These are phyloP conservation scores for Lingula anatina DNA, from an alignment of 2,888 invertebrate genomes.

Conservation along the genomic window DNA sequence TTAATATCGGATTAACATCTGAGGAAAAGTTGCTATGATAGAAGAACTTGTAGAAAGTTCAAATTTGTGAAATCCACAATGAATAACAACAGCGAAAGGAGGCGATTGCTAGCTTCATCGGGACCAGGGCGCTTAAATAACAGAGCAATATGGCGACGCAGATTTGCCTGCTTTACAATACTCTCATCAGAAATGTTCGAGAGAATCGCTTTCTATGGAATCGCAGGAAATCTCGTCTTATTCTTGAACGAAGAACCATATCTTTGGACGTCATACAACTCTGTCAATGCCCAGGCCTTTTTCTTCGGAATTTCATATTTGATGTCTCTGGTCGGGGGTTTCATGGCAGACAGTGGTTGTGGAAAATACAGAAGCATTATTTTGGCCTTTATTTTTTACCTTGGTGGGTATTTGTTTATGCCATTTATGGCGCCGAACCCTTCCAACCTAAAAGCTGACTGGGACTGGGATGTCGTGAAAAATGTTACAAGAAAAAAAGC, in stretches of 20 bases:
- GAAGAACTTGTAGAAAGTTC: too few relatives aligned
- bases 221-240: constrained; percentile 44
- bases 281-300: constrained; percentile 51
- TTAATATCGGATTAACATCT: too few relatives aligned
- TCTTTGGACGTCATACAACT: constrained; percentile 52
- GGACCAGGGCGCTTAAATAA: too few relatives aligned
- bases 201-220: constrained; percentile 34
- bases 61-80: too few relatives aligned
- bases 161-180: constrained; percentile 17
- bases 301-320: constrained; percentile 53
- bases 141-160: constrained; percentile 3
- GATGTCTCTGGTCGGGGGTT: constrained; percentile 54
- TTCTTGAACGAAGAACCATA: constrained; percentile 39
- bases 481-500: neutral
- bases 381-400: constrained; percentile 49
- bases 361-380: constrained; percentile 53
- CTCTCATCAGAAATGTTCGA: constrained; percentile 31
- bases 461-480: neutral
- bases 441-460: neutral
- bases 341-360: constrained; percentile 50
- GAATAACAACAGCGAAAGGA: too few relatives aligned
- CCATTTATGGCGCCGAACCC: constrained; percentile 17
- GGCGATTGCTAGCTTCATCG: too few relatives aligned
- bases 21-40: too few relatives aligned
- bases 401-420: constrained; percentile 46